A percentile compares a stretch with the other conserved stretches of the same genome.
phyloP scores from a whole-genome alignment of 2,797 vertebrate genomes.

The Rhabdomys pumilio region DNA sequence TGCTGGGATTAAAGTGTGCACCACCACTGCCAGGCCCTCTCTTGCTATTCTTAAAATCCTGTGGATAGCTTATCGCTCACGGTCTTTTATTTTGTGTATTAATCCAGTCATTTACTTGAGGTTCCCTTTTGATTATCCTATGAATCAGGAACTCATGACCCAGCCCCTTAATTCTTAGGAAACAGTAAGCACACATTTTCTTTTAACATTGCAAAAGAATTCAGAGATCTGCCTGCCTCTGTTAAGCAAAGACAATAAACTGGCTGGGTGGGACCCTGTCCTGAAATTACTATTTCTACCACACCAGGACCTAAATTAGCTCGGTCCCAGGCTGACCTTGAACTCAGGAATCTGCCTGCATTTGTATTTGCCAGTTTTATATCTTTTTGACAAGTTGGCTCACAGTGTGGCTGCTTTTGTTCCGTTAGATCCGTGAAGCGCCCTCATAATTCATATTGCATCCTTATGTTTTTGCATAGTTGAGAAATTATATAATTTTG shows the following conservation, averaged over 20 bases:
- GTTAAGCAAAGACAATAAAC: background rate
- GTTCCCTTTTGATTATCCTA: background rate
- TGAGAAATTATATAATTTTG: background rate
- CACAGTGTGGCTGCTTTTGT: background rate
- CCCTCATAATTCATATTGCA: background rate
- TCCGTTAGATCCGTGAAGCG: background rate
- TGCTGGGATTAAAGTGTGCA: too few relatives aligned
- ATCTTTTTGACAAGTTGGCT: background rate
- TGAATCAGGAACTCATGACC: background rate
- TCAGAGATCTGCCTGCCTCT: background rate
- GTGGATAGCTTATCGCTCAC: background rate
- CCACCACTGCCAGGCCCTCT: background rate
- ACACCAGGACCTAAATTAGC: background rate
- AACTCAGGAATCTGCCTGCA: background rate
- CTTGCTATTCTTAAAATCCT: background rate
- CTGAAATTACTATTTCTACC: background rate
- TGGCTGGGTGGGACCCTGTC: background rate
- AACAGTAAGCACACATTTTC: background rate
- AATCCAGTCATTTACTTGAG: background rate
- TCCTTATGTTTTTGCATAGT: background rate
- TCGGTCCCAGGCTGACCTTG: background rate
- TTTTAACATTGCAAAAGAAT: background rate
- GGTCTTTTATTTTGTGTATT: background rate
- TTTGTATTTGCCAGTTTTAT: background rate
- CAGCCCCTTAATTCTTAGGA: background rate